Conservation (phyloP, 2,888 invertebrate genomes). For the Hyposoter dolosus region DNA sequence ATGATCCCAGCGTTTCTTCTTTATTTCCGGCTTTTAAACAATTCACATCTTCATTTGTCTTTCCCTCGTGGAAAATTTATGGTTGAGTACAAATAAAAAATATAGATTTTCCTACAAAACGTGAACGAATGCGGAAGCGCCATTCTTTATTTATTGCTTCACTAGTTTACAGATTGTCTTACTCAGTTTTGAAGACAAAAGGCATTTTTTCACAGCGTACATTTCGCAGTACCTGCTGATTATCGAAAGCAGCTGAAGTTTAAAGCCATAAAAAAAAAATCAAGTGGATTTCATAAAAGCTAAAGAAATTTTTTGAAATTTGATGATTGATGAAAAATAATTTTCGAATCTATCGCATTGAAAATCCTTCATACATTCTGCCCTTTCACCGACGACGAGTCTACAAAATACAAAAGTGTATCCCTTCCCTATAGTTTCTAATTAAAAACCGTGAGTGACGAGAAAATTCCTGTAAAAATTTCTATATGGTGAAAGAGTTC, state of each 20-base stretch:
- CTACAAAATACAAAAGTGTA: too few relatives aligned
- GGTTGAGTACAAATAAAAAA: background rate
- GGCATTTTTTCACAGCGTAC: background rate
- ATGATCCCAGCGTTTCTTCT: background rate
- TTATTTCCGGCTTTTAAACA: constrained; percentile 24
- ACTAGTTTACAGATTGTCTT: background rate
- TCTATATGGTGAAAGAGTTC: too few relatives aligned
- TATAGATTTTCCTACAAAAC: background rate
- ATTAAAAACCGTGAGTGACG: too few relatives aligned
- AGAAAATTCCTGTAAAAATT: too few relatives aligned
- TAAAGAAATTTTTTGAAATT: background rate
- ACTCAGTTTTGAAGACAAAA: background rate
- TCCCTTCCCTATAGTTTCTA: too few relatives aligned
- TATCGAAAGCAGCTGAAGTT: background rate
- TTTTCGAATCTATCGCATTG: background rate
- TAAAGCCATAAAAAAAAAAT: background rate
- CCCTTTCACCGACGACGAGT: too few relatives aligned
- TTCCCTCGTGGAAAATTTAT: constrained; percentile 8
- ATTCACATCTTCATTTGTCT: constrained; percentile 29
- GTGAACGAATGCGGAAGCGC: background rate
- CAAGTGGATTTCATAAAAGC: background rate
- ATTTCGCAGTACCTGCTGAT: background rate
- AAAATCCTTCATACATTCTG: too few relatives aligned
- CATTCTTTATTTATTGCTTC: background rate
- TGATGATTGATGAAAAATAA: background rate